Evolutionary conservation across 2,888 invertebrate species (phyloP).

Genomic region (Orthosia cruda): DNA sequence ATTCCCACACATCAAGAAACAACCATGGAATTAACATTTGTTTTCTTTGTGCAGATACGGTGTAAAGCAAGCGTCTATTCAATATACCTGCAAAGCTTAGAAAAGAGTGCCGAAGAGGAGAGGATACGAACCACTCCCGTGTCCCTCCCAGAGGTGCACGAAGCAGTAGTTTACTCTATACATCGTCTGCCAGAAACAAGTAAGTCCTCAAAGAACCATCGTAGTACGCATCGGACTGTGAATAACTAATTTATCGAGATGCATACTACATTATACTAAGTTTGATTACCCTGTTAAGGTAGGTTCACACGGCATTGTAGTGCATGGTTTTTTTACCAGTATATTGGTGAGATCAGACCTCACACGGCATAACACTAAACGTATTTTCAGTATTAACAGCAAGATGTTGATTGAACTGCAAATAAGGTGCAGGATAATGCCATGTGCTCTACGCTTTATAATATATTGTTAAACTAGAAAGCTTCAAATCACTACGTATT

Average conservation of each 20-base stretch:
- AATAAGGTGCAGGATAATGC: too few species aligned
- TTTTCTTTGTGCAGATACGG: constrained; percentile 78
- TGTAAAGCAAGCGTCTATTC: constrained; percentile 88
- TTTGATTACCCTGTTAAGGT: neutral
- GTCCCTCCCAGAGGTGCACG: constrained; percentile 72
- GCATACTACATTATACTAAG: neutral
- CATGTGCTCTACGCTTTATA: too few species aligned
- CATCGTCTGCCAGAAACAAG: constrained; percentile 83
- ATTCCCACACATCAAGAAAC: too few species aligned
- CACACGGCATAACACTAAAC: too few species aligned
- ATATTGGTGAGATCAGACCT: too few species aligned
- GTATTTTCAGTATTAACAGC: too few species aligned
- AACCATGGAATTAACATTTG: neutral
- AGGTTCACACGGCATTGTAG: too few species aligned
- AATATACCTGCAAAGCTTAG: constrained; percentile 85
- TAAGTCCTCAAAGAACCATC: constrained; percentile 69
- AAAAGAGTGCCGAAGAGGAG: constrained; percentile 85
- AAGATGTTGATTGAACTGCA: too few species aligned
- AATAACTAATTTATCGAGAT: constrained; percentile 28
- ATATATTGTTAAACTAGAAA: too few species aligned
- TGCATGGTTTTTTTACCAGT: too few species aligned
- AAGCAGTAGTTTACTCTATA: constrained; percentile 85
- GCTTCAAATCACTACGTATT: too few species aligned
- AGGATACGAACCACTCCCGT: constrained; percentile 80
- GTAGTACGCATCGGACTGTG: constrained; percentile 12